phyloP scores from a whole-genome alignment of 2,888 invertebrate species.

The Ctena decussata region DNA sequence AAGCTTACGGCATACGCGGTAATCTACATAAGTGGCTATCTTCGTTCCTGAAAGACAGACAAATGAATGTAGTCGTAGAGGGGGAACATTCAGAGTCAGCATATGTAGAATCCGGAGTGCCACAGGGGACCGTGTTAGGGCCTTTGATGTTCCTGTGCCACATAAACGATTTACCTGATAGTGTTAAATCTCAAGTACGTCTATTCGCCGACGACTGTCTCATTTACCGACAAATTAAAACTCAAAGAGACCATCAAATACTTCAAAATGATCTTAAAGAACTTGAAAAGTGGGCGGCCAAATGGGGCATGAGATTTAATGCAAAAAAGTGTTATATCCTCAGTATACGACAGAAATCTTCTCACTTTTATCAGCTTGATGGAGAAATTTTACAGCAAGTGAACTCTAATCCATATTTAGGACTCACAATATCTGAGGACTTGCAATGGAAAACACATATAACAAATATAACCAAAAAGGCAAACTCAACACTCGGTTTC shows the following conservation, averaged over 20 bases:
- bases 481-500: no score
- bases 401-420: no score
- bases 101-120: conserved; percentile 21
- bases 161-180: conserved; percentile 26
- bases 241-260: background rate
- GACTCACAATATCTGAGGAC: no score
- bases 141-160: conserved; percentile 33
- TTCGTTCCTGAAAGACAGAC: conserved; percentile 24
- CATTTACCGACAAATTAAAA: conserved; percentile 24
- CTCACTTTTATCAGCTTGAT: no score
- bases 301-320: no score
- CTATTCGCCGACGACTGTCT: conserved; percentile 43
- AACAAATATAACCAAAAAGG: no score
- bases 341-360: no score
- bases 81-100: conserved; percentile 10
- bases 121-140: conserved; percentile 22
- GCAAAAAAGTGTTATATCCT: no score
- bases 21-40: conserved; percentile 19
- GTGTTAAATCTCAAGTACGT: conserved; percentile 32
- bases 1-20: conserved; percentile 23
- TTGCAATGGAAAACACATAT: no score
- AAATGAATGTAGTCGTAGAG: conserved; percentile 6
- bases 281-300: no score
- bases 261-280: background rate
- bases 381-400: no score